Percentiles rank a stretch among this genome's conserved stretches.
phyloP scores from a whole-genome alignment of 2,113 vertebrate genomes.

The Periophthalmus modestus region DNA sequence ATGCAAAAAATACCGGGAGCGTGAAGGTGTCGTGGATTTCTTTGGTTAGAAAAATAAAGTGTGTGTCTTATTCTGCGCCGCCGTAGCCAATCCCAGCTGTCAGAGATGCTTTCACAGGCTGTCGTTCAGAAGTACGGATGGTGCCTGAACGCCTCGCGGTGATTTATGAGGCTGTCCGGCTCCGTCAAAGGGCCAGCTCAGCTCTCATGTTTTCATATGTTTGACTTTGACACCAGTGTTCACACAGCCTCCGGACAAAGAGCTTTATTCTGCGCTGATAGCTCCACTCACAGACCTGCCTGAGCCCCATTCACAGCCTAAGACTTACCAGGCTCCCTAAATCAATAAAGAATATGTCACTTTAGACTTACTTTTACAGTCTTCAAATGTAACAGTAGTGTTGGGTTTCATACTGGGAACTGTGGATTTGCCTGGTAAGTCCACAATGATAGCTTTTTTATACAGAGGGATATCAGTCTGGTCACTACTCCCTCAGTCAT shows the following conservation, averaged over 20 bases:
- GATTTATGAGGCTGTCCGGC: slow-evolving; percentile 65
- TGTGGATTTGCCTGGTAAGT: neutral
- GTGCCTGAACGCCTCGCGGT: slow-evolving; percentile 52
- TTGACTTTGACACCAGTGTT: slow-evolving; percentile 59
- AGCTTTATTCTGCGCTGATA: slow-evolving; percentile 65
- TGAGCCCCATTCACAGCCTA: slow-evolving; percentile 8
- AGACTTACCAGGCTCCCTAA: slow-evolving; percentile 13
- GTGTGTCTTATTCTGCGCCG: slow-evolving; percentile 25
- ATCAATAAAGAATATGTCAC: slow-evolving; percentile 26
- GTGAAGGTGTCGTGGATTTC: slow-evolving; percentile 34
- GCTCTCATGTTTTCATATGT: slow-evolving; percentile 59
- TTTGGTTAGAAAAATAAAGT: slow-evolving; percentile 37
- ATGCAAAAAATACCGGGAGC: slow-evolving; percentile 17
- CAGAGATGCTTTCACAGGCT: slow-evolving; percentile 50
- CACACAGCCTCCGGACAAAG: slow-evolving; percentile 61
- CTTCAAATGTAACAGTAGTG: slow-evolving; percentile 5
- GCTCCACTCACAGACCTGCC: slow-evolving; percentile 30
- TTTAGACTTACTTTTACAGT: slow-evolving; percentile 9
- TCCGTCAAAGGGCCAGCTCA: slow-evolving; percentile 44
- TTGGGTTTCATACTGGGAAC: neutral
- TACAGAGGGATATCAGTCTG: too few relatives aligned
- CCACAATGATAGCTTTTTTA: neutral
- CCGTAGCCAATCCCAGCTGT: slow-evolving; percentile 38
- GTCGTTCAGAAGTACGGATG: slow-evolving; percentile 28
- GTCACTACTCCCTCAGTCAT: too few relatives aligned